These are phyloP conservation scores for Thamnophis elegans DNA, from an alignment of 2,797 vertebrate genomes.

Conservation along the genomic window DNA sequence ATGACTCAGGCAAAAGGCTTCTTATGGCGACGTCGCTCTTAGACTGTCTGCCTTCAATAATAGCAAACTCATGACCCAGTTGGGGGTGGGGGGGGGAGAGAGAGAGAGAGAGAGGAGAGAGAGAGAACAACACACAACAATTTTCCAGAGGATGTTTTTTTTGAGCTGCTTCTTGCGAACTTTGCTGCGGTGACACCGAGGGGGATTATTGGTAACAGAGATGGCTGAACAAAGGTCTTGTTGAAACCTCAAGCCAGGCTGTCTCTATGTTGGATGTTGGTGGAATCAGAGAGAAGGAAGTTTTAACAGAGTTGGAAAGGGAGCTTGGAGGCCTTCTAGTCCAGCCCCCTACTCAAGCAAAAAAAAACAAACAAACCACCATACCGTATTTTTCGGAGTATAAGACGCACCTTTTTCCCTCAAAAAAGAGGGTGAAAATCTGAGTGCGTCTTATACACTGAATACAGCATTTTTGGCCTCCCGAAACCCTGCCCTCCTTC, in stretches of 20 bases:
- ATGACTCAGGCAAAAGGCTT: fast-evolving
- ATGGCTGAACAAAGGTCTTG: not conserved
- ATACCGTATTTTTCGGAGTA: no score
- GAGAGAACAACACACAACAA: not conserved
- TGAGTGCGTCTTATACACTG: no score
- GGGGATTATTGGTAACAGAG: not conserved
- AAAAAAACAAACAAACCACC: no score
- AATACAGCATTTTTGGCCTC: no score
- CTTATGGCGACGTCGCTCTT: fast-evolving
- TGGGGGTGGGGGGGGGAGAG: no score
- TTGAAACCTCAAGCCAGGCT: not conserved
- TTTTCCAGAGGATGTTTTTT: not conserved
- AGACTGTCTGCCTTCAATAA: not conserved
- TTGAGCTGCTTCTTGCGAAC: not conserved
- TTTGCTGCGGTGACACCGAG: no score
- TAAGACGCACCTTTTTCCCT: no score
- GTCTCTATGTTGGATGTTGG: not conserved
- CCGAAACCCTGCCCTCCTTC: no score
- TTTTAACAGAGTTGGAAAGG: not conserved
- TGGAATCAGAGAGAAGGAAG: not conserved
- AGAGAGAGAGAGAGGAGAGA: no score
- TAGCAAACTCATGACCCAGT: fast-evolving
- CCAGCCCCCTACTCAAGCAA: not conserved
- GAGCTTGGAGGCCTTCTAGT: not conserved
- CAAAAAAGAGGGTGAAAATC: no score